These are phyloP conservation scores for Coregonus ussuriensis DNA, from an alignment of 2,797 vertebrate species.

Conservation along the genomic window DNA sequence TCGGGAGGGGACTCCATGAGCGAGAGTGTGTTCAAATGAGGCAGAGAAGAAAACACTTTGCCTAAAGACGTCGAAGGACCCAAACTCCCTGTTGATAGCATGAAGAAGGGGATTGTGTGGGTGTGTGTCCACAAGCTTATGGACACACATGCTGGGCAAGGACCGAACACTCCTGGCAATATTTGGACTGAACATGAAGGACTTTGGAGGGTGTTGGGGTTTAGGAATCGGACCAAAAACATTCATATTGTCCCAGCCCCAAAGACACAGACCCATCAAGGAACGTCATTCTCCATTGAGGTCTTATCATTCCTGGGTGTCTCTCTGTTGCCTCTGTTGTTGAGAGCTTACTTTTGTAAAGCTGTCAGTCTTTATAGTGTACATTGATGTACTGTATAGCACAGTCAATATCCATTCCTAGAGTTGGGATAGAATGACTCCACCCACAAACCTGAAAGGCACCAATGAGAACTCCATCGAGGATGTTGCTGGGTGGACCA, in stretches of 20 bases:
- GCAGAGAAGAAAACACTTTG: slow-evolving; percentile 5
- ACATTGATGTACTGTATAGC: slow-evolving; percentile 43
- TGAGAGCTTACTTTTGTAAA: slow-evolving; percentile 23
- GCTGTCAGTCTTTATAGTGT: slow-evolving; percentile 36
- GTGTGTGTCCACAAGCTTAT: not conserved
- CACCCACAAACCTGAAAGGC: slow-evolving; percentile 31
- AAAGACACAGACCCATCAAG: slow-evolving; percentile 14
- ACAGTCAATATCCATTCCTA: slow-evolving; percentile 30
- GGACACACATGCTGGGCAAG: slow-evolving; percentile 5
- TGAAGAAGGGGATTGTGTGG: not conserved
- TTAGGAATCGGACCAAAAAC: slow-evolving; percentile 50
- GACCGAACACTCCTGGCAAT: slow-evolving; percentile 3
- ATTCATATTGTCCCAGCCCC: slow-evolving; percentile 10
- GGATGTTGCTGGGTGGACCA: slow-evolving; percentile 15
- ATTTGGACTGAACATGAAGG: slow-evolving; percentile 32
- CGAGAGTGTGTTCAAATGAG: slow-evolving; percentile 16
- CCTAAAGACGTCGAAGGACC: not conserved
- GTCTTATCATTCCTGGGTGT: slow-evolving; percentile 3
- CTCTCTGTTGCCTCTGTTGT: not conserved
- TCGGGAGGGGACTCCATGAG: not conserved
- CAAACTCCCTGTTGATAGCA: not conserved
- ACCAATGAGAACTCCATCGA: slow-evolving; percentile 31
- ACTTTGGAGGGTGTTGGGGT: slow-evolving; percentile 29
- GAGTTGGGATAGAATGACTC: slow-evolving; percentile 22
- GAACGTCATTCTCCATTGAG: not conserved